phyloP scores from a whole-genome alignment of 2,797 vertebrate species.

The Diceros bicornis region DNA sequence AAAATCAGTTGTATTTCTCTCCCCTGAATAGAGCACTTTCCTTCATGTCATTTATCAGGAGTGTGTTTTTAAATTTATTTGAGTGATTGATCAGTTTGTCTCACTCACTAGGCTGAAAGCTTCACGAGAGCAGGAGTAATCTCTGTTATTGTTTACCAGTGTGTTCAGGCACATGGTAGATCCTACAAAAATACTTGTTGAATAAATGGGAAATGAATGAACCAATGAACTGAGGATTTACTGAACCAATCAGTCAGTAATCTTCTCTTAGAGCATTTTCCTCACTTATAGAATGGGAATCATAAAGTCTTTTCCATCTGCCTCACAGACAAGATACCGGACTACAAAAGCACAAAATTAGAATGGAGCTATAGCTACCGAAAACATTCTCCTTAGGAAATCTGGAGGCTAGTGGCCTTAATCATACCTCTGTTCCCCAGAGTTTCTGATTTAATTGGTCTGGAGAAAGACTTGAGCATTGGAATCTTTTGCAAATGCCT shows the following conservation, averaged over 20 bases:
- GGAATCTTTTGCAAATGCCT: not conserved
- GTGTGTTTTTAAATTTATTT: not conserved
- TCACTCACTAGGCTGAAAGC: not conserved
- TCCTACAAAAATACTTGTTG: not conserved
- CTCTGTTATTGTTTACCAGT: not conserved
- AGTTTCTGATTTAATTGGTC: not conserved
- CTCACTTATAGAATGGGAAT: not conserved
- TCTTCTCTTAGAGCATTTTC: conserved; percentile 1
- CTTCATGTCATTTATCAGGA: not conserved
- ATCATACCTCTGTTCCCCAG: not conserved
- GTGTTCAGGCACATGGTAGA: not conserved
- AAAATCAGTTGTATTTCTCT: not conserved
- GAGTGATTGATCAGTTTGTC: not conserved
- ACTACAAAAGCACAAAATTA: not conserved
- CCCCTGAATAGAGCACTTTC: not conserved
- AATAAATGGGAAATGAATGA: not conserved
- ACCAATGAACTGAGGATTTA: not conserved
- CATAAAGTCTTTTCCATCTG: not conserved
- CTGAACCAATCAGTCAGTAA: not conserved
- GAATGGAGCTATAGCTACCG: not conserved
- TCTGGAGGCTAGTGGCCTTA: not conserved
- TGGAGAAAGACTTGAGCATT: not conserved
- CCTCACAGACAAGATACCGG: not conserved
- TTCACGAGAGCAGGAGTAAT: not conserved
- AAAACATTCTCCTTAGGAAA: not conserved